A percentile compares a stretch with the other conserved stretches of the same genome.
These are phyloP conservation scores for Bombus superbus DNA, from an alignment of 1,140 invertebrate species.

Conservation along the genomic window DNA sequence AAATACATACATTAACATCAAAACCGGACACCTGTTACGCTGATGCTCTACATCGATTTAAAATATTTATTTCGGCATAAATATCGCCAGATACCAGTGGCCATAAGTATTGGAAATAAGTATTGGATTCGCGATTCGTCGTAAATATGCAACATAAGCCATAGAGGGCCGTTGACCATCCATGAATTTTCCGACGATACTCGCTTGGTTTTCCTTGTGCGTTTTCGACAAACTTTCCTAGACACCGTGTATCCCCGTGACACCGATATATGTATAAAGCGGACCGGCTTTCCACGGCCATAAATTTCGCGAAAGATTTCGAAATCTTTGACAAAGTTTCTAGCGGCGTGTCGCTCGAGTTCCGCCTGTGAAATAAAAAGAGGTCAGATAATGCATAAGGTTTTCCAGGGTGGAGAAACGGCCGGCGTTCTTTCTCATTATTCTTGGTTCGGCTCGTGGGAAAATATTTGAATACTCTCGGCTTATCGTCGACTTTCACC, in stretches of 20 bases:
- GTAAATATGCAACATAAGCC: background rate
- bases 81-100: background rate
- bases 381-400: background rate
- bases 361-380: constrained; percentile 45
- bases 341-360: background rate
- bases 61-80: background rate
- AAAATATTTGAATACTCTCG: constrained; percentile 72
- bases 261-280: background rate
- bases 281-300: background rate
- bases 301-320: background rate
- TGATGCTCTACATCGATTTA: background rate
- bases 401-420: background rate
- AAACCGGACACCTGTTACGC: no score
- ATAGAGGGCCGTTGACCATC: background rate
- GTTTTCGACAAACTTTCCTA: background rate
- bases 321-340: constrained; percentile 33
- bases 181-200: background rate
- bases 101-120: background rate
- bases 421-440: constrained; percentile 55
- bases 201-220: background rate
- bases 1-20: no score
- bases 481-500: constrained; percentile 63
- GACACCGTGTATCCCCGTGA: background rate
- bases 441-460: constrained; percentile 64
- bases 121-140: background rate